phyloP scores from a whole-genome alignment of 2,113 vertebrate genomes.

The Larimichthys polyactis region DNA sequence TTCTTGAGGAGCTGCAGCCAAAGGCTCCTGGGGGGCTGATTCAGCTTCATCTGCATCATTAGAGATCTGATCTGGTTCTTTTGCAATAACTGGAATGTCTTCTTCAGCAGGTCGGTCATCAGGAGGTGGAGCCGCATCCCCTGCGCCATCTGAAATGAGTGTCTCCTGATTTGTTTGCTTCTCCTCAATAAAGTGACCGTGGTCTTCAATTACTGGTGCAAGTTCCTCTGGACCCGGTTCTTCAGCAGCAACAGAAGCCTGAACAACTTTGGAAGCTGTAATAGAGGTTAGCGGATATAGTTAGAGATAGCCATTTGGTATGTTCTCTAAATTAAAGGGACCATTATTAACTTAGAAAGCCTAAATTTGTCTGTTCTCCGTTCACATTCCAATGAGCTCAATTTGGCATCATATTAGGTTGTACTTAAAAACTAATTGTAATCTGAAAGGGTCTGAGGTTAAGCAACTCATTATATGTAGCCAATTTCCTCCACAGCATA shows the following conservation, averaged over 20 bases:
- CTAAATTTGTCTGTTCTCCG: neutral
- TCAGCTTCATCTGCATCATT: neutral
- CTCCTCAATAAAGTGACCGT: neutral
- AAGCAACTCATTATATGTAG: neutral
- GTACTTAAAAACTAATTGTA: neutral
- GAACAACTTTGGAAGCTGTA: conserved; percentile 21
- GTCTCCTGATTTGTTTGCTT: conserved; percentile 20
- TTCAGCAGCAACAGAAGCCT: neutral
- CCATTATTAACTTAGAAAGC: neutral
- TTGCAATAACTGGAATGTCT: conserved; percentile 4
- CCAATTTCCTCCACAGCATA: neutral
- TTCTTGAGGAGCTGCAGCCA: conserved; percentile 1
- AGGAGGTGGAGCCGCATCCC: neutral
- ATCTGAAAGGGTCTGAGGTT: conserved; percentile 10
- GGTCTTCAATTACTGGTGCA: neutral
- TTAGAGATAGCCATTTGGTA: neutral
- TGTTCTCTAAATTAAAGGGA: neutral
- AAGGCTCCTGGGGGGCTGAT: conserved; percentile 4
- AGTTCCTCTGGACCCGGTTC: neutral
- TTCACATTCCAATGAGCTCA: neutral
- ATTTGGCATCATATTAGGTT: neutral
- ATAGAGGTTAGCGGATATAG: neutral
- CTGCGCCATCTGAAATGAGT: conserved; percentile 32
- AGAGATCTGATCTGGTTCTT: conserved; percentile 14
- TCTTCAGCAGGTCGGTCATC: conserved; percentile 6